These are phyloP conservation scores for Cotesia congregata DNA, from an alignment of 2,888 invertebrate species.

Conservation along the genomic window DNA sequence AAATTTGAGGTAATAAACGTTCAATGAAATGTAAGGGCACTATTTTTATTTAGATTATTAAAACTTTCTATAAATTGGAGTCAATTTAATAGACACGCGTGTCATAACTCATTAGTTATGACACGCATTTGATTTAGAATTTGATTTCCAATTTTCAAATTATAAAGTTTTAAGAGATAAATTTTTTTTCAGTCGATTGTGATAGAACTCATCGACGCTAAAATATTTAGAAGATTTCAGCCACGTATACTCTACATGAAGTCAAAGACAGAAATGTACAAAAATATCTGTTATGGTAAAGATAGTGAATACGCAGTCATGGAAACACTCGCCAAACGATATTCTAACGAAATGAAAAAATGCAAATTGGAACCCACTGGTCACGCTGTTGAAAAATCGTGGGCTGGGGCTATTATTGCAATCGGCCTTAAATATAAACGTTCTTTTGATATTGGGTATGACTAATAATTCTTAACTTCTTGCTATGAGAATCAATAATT, in stretches of 20 bases:
- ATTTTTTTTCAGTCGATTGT: no score
- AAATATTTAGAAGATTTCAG: not conserved
- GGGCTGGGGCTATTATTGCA: not conserved
- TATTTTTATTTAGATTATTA: no score
- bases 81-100: no score
- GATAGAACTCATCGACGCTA: no score
- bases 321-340: not conserved
- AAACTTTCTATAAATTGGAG: no score
- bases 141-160: no score
- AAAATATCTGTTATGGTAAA: not conserved
- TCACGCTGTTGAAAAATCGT: not conserved
- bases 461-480: not conserved
- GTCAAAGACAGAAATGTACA: not conserved
- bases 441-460: not conserved
- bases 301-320: not conserved
- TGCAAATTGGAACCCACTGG: not conserved
- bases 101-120: no score
- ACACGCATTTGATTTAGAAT: no score
- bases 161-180: no score
- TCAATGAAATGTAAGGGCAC: not conserved
- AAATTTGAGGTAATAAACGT: not conserved
- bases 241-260: not conserved
- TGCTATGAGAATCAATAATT: no score
- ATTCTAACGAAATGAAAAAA: not conserved
- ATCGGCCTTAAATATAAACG: not conserved